Evolutionary conservation across 2,888 invertebrate species (phyloP).

Genomic region (Lasius platythorax): DNA sequence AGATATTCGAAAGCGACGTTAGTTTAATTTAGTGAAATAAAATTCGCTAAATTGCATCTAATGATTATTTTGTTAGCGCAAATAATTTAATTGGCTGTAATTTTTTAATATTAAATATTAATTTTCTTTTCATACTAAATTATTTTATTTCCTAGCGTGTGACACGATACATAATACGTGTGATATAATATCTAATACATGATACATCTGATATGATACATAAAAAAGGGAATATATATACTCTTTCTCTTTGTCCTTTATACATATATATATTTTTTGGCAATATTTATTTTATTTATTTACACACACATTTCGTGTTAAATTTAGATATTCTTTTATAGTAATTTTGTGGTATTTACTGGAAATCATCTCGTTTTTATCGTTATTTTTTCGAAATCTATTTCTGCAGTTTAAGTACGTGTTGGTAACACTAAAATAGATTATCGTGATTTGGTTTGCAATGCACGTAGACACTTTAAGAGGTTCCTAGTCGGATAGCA

Average conservation of each 20-base stretch:
- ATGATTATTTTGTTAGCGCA: background rate
- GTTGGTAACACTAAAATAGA: slow-evolving; percentile 18
- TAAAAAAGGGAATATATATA: background rate
- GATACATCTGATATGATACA: background rate
- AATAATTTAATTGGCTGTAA: slow-evolving; percentile 7
- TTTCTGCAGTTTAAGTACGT: background rate
- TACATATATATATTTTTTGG: background rate
- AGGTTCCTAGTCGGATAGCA: slow-evolving; percentile 26
- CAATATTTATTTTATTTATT: background rate
- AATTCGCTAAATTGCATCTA: slow-evolving; percentile 6
- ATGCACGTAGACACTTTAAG: slow-evolving; percentile 49
- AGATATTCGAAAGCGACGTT: slow-evolving; percentile 33
- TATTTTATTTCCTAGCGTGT: background rate
- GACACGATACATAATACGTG: background rate
- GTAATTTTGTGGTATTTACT: background rate
- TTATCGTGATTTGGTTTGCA: slow-evolving; percentile 20
- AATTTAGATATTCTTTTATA: background rate
- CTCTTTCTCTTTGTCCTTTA: background rate
- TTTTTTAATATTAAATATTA: background rate
- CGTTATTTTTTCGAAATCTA: background rate
- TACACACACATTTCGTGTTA: background rate
- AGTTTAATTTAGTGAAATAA: slow-evolving; percentile 5
- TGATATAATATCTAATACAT: no score
- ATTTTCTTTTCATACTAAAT: slow-evolving; percentile 1
- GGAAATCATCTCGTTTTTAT: background rate